Base-by-base conservation (phyloP, 2,888 invertebrate species). In the Drosophila rubida region DNA sequence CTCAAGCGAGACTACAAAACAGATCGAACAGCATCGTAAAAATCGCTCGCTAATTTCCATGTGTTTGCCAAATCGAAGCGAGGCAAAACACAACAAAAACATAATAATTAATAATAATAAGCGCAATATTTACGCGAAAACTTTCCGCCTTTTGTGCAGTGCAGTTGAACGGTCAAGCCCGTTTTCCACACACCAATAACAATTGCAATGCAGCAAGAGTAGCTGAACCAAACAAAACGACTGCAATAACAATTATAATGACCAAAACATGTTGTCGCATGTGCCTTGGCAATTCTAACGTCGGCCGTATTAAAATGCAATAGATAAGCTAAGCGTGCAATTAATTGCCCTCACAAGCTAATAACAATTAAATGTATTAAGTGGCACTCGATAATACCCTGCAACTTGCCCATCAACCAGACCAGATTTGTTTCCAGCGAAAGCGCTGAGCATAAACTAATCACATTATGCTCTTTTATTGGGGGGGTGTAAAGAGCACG, bases 191-290 rank as follows among this genome's bases (percentile, higher is more conserved):
- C 35, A 37, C 35, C 22, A 68, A 61, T 63, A 48, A 48, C 64
- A 80, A 77, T 69, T 72, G 80, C 71, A 79, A 67, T 67, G 68
- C 65, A 71, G 49, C 60, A 13, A 11, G 23, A 32, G 44, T 51
- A 51, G 41, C 44, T 57, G 49, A 50, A 25, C 14, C 50, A 50
- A 59, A 30, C 22, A 35, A 14, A 14, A 19, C 8, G n/a, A 45
- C 23, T 39, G 51, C 48, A 54, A 53, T 58, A 61, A 80, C 63
- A 78, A 72, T 79, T 75, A 64, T 76, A 85, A 80, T 70, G 86
- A 66, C 80, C 80, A 79, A 85, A 85, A 73, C 82, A 82, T 75
- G 86, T 82, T 77, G 86, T 82, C 80, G 69, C 68, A 58, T 27
- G 77, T 32, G 19, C 53, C 58, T 65, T 70, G 64, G 60, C 69